These are phyloP conservation scores for Baronia brevicornis DNA, from an alignment of 2,888 invertebrate species.

Conservation along the genomic window DNA sequence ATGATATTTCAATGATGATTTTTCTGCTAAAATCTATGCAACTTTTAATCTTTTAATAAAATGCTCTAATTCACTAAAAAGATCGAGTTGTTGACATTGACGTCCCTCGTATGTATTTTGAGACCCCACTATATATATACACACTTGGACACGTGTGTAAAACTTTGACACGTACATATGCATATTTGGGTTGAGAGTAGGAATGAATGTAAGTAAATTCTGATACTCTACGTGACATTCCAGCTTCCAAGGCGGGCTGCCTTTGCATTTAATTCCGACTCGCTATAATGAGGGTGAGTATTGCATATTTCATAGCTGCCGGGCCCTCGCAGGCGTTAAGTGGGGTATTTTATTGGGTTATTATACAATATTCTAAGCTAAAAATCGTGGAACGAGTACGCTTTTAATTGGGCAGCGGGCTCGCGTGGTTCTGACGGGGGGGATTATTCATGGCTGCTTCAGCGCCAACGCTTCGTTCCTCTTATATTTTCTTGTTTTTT, in stretches of 20 bases:
- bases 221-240: conserved; percentile 10
- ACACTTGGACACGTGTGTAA: too few species aligned
- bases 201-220: too few species aligned
- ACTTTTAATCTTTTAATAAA: too few species aligned
- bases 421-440: conserved; percentile 69
- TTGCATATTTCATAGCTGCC: conserved; percentile 68
- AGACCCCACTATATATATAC: too few species aligned
- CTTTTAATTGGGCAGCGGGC: conserved; percentile 72
- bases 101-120: too few species aligned
- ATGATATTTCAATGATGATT: too few species aligned
- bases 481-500: conserved; percentile 32
- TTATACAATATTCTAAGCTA: conserved; percentile 76
- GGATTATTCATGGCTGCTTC: conserved; percentile 71
- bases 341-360: conserved; percentile 75
- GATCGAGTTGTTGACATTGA: too few species aligned
- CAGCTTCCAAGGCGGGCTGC: conserved; percentile 29
- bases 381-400: conserved; percentile 74
- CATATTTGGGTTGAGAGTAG: too few species aligned
- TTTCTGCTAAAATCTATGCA: too few species aligned
- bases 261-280: conserved; percentile 65
- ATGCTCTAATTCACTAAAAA: too few species aligned
- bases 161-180: too few species aligned
- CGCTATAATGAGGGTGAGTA: conserved; percentile 64
- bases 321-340: conserved; percentile 63
- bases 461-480: conserved; percentile 52